Evolutionary conservation across 2,797 vertebrate species (phyloP).

Genomic region (Halcyon chelicuti): DNA sequence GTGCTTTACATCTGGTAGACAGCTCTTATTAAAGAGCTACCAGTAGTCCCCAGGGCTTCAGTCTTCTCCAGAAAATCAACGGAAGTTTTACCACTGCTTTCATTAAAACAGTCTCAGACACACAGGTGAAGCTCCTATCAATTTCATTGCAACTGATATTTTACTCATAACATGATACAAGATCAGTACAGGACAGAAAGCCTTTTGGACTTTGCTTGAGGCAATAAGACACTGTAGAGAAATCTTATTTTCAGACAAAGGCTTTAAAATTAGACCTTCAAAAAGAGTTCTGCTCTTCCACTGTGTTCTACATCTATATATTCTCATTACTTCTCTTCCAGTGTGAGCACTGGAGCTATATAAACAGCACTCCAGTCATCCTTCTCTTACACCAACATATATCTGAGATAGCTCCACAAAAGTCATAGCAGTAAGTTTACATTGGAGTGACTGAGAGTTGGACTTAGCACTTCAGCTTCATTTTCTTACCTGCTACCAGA

Average conservation of each 20-base stretch:
- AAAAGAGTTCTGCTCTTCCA: neutral
- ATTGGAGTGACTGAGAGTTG: neutral
- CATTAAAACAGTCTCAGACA: neutral
- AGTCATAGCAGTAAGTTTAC: neutral
- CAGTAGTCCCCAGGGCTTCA: neutral
- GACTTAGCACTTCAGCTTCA: neutral
- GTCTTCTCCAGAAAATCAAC: neutral
- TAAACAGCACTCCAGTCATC: neutral
- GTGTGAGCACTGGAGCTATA: neutral
- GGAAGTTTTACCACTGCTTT: neutral
- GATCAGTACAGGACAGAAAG: neutral
- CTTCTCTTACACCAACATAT: neutral
- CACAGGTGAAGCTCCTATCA: neutral
- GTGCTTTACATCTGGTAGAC: neutral
- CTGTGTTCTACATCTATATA: neutral
- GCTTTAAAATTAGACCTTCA: neutral
- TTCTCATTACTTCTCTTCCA: neutral
- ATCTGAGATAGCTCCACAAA: neutral
- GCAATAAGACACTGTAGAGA: neutral
- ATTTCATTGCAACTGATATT: neutral
- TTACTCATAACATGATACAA: neutral
- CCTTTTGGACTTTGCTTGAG: neutral
- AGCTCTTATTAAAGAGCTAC: neutral
- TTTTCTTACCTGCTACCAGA: neutral
- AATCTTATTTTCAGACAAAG: neutral